Evolutionary conservation across 1,140 invertebrate species (phyloP), one percentile per base, ranked within the genome.

Genomic region (Aphelinus certus): DNA sequence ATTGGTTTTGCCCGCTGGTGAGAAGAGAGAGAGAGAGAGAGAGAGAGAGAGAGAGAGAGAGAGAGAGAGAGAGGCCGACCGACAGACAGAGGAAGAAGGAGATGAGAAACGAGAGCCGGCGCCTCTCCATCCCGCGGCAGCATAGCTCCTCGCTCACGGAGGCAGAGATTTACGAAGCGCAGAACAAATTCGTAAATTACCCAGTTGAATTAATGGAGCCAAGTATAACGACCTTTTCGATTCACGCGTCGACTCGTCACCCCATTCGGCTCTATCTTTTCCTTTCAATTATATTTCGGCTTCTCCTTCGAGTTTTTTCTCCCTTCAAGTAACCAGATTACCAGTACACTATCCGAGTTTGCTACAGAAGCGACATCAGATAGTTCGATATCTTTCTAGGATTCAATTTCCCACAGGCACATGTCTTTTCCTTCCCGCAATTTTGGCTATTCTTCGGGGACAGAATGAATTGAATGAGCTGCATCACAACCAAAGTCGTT

Each of bases 161-260:
- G n/a, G 3, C 61, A 58, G 46, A 71, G 75, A 76, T 76, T 76
- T 76, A 76, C 70, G 69, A 57, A 76, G 69, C 75, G n/a, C 64
- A 72, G 62, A 76, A 76, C 75, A 71, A 76, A 76, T 72, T 71
- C 70, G 64, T 72, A 72, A 76, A 71, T 76, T 76, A 72, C 69
- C 57, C 51, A n/a, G 10, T 10, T 63, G 46, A 65, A 75, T 75
- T 75, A 75, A 75, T 66, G 62, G 60, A 70, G 46, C 56, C 26
- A 49, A 58, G 63, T 49, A 63, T 71, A 75, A 71, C 67, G 55
- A 71, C 67, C 61, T 71, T 75, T 48, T 69, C 68, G 51, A 63
- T 74, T 74, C 67, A 65, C 73, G 58, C 65, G 73, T 69, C 72
- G 58, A 74, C 65, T 57, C 57, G 49, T 74, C 57, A 68, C 48